Percentiles rank a stretch among this genome's conserved stretches.
Evolutionary conservation across 1,140 invertebrate species (phyloP).

Genomic region (Sitophilus oryzae): DNA sequence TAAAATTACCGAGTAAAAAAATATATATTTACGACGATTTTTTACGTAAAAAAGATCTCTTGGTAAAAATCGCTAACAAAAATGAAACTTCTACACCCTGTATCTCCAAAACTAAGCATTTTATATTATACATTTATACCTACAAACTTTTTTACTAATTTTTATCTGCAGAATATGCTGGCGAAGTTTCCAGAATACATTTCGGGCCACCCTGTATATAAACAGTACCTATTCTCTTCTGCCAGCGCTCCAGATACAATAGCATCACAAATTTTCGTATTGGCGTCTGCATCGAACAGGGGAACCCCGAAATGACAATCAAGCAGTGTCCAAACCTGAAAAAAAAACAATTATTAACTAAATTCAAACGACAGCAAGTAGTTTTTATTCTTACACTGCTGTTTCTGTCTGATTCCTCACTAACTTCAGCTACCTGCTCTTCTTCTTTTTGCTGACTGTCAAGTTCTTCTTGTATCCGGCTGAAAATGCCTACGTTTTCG

Average conservation of each 20-base stretch:
- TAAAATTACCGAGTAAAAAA: no score
- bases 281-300: conserved; percentile 76
- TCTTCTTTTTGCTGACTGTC: neutral
- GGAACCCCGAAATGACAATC: conserved; percentile 87
- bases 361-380: neutral
- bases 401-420: neutral
- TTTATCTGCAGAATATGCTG: no score
- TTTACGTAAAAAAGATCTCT: no score
- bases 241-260: conserved; percentile 54
- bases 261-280: conserved; percentile 62
- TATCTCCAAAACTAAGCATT: no score
- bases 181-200: no score
- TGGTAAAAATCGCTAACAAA: no score
- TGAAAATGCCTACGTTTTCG: conserved; percentile 55
- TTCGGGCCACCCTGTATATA: no score
- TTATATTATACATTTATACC: no score
- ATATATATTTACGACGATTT: no score
- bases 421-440: conserved; percentile 10
- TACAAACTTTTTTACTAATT: no score
- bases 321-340: conserved; percentile 69
- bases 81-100: no score
- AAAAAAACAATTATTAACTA: conserved; percentile 18
- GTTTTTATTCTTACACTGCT: conserved; percentile 2
- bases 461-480: conserved; percentile 21
- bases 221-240: conserved; percentile 51